A percentile compares a stretch with the other conserved stretches of the same genome.
phyloP scores from a whole-genome alignment of 2,888 invertebrate species.

The Tipula helvola region DNA sequence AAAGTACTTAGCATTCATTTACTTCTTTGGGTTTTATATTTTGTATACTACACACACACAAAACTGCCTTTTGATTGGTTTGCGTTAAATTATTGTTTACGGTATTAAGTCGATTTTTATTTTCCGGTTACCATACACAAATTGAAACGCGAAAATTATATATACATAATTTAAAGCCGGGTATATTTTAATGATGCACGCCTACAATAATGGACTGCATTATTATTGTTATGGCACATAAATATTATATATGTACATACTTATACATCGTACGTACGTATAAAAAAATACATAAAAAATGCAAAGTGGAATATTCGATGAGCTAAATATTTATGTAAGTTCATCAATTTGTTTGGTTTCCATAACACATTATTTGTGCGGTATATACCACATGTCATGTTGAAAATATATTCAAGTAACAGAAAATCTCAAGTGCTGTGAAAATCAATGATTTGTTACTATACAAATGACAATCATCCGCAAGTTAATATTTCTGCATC shows the following conservation, averaged over 20 bases:
- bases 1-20: not conserved
- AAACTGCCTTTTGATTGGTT: not conserved
- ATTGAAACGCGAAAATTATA: not conserved
- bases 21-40: not conserved
- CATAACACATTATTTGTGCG: not conserved
- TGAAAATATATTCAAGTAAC: not conserved
- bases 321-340: not conserved
- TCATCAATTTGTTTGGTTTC: not conserved
- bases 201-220: not conserved
- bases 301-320: not conserved
- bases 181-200: not conserved
- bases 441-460: not conserved
- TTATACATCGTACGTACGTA: not conserved
- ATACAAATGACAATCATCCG: not conserved
- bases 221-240: not conserved
- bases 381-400: not conserved
- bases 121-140: not conserved
- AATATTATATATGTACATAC: not conserved
- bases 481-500: not conserved
- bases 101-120: not conserved
- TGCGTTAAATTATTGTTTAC: not conserved
- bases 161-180: not conserved
- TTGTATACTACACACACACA: not conserved
- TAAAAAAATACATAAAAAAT: not conserved
- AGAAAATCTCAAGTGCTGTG: not conserved